A percentile compares a stretch with the other conserved stretches of the same genome.
phyloP scores from a whole-genome alignment of 1,140 invertebrate genomes.

The Apis cerana region DNA sequence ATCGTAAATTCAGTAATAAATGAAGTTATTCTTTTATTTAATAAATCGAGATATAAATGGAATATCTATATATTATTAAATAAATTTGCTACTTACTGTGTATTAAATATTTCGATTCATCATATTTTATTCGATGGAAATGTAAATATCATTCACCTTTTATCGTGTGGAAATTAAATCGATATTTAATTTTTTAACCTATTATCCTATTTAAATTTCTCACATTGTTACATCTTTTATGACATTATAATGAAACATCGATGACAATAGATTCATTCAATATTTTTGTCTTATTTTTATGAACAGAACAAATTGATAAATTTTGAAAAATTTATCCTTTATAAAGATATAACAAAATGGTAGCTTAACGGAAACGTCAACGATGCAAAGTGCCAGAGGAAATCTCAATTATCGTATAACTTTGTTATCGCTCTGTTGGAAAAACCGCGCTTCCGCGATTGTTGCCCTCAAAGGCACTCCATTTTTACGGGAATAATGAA shows the following conservation, averaged over 20 bases:
- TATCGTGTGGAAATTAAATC: background rate
- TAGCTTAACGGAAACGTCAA: background rate
- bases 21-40: background rate
- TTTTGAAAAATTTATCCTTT: background rate
- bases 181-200: background rate
- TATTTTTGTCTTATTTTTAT: background rate
- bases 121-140: background rate
- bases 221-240: background rate
- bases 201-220: too few species aligned
- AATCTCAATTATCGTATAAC: constrained; percentile 9
- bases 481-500: background rate
- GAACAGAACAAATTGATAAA: background rate
- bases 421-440: constrained; percentile 1
- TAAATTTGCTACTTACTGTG: too few species aligned
- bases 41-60: background rate
- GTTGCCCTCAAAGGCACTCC: too few species aligned
- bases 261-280: background rate
- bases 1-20: background rate
- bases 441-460: background rate
- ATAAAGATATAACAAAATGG: background rate
- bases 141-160: too few species aligned
- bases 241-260: background rate
- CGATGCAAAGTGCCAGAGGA: background rate
- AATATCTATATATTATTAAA: background rate
- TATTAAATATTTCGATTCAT: background rate